Base-by-base conservation (phyloP, 2,113 vertebrate species). In the Geothlypis trichas region DNA sequence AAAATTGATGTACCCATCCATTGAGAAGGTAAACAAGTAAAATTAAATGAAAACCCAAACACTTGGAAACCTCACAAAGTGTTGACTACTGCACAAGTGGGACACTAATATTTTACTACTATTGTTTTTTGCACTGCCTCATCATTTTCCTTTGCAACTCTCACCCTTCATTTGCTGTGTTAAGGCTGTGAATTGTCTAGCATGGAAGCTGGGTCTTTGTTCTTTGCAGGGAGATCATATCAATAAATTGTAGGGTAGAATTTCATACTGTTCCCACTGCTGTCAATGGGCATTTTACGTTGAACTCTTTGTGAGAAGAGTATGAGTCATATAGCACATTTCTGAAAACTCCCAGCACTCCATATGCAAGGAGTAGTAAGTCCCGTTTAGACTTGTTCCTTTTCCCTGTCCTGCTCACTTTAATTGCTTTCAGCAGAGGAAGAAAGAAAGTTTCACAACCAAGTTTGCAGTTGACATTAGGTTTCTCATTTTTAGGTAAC, bases 221-320 rank as follows among this genome's bases (percentile, higher is more conserved):
- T 94, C 92, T 91, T 95, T 89, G 26, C 66, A 87, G 71, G n/a
- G 57, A 95, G 90, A 95, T 94, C 71, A 44, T 96, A 94, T 96
- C 84, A 87, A 95, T 83, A 89, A 87, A 96, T 94, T 82, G 62
- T 73, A 79, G 68, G 51, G 71, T 89, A 79, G 75, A 89, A 82
- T 94, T 94, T 94, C 93, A 93, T 67, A 55, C 84, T 89, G 87
- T 80, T 97, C 84, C 74, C 58, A 62, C 58, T 83, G 74, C 41
- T 91, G 74, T 87, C 93, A 85, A 23, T 93, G 67, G 84, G 13
- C 55, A 89, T 93, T 94, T 96, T 84, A 69, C 37, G 24, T 3
- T 55, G 63, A 93, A 84, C 44, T 83, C 57, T 66, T 58, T 0
- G 0, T 72, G 37, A 84, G 58, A 78, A 72, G 54, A 62, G 16